Conservation (phyloP, 2,888 invertebrate genomes). For the Leucophenga maculata region DNA sequence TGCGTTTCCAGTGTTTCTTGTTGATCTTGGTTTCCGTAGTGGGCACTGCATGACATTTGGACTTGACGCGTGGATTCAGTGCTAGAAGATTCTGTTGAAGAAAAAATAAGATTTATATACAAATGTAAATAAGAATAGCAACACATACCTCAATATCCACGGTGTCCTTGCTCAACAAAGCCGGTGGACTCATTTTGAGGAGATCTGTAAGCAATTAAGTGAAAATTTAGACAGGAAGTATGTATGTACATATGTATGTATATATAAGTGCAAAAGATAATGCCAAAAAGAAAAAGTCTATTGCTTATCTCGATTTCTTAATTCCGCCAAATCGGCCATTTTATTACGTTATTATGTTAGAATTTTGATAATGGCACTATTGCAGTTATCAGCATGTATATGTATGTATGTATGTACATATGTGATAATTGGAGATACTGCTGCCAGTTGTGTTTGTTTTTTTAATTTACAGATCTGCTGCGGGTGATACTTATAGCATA, state of each 20-base stretch:
- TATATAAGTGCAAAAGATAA: too few species aligned
- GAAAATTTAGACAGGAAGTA: too few species aligned
- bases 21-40: constrained; percentile 87
- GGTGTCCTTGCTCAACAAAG: constrained; percentile 79
- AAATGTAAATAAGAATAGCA: neutral
- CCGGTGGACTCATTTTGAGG: constrained; percentile 71
- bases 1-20: constrained; percentile 97
- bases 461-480: too few species aligned
- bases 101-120: constrained; percentile 55
- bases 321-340: too few species aligned
- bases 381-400: constrained; percentile 11
- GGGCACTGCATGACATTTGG: constrained; percentile 85
- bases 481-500: too few species aligned
- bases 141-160: constrained; percentile 86
- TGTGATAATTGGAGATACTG: too few species aligned
- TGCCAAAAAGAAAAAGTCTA: too few species aligned
- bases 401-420: constrained; percentile 5
- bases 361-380: neutral
- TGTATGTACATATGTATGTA: too few species aligned
- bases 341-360: too few species aligned
- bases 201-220: too few species aligned
- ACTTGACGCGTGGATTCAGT: constrained; percentile 88
- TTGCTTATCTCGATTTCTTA: too few species aligned
- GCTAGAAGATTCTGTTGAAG: constrained; percentile 83
- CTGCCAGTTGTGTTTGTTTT: too few species aligned